These are phyloP conservation scores for Isurus oxyrinchus DNA, from an alignment of 2,113 vertebrate species.

Conservation along the genomic window DNA sequence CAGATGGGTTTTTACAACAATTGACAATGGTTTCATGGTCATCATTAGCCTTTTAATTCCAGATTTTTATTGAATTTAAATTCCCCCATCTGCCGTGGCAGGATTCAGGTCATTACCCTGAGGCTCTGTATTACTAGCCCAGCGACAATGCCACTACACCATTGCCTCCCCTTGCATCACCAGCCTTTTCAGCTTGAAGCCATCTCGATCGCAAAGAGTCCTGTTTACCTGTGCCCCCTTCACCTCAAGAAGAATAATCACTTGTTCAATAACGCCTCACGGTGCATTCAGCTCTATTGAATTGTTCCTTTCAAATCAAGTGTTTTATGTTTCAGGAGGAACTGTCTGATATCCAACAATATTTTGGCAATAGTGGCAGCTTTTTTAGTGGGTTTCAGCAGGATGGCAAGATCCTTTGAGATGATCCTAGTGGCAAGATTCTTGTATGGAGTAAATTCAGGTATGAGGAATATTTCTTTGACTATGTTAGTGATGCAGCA, in stretches of 20 bases:
- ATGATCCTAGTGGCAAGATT: constrained; percentile 51
- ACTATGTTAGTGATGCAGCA: neutral
- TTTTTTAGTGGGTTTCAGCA: constrained; percentile 43
- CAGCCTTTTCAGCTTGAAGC: neutral
- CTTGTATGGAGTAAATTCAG: constrained; percentile 48
- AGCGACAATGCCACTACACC: too few species aligned
- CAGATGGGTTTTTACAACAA: too few species aligned
- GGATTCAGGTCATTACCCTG: too few species aligned
- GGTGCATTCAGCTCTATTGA: neutral
- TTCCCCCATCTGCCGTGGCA: too few species aligned
- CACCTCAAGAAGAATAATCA: neutral
- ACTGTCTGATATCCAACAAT: constrained; percentile 38
- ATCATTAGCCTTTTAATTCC: too few species aligned
- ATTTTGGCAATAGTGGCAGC: constrained; percentile 43
- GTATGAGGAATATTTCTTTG: constrained; percentile 39
- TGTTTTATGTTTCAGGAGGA: constrained; percentile 48
- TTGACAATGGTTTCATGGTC: too few species aligned
- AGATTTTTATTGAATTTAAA: too few species aligned
- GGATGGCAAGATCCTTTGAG: constrained; percentile 48
- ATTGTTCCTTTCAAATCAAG: neutral
- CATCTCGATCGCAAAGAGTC: neutral
- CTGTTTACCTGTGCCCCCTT: too few species aligned
- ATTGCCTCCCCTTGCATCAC: neutral
- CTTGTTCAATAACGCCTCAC: neutral
- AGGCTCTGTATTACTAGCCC: too few species aligned